Evolutionary conservation across 2,113 vertebrate species (phyloP).

Genomic region (Sisor rabdophorus): DNA sequence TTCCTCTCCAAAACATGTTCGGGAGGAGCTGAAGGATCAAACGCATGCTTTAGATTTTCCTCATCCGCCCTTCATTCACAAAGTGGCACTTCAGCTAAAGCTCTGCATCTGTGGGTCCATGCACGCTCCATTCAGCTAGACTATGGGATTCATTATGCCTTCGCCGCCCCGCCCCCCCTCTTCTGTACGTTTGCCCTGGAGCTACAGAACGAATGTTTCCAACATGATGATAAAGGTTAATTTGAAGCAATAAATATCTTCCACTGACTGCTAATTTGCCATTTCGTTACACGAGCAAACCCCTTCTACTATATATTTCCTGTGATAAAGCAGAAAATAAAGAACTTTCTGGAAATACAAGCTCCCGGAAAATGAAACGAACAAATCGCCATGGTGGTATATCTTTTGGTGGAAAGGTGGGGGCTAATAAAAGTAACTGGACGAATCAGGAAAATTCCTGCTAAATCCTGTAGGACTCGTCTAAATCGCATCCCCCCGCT

Average conservation of each 20-base stretch:
- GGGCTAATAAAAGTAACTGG: background rate
- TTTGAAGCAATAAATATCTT: background rate
- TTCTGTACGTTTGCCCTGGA: too few species aligned
- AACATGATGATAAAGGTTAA: background rate
- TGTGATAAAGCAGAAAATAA: background rate
- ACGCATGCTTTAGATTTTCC: slow-evolving; percentile 3
- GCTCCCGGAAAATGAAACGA: background rate
- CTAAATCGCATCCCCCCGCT: too few species aligned
- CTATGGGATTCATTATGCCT: background rate
- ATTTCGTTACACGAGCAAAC: background rate
- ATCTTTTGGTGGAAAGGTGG: background rate
- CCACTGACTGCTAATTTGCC: background rate
- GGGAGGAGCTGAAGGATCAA: slow-evolving; percentile 6
- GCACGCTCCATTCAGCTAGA: background rate
- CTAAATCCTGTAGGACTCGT: too few species aligned
- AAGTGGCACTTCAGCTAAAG: background rate
- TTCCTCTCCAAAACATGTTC: background rate
- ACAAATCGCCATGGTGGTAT: background rate
- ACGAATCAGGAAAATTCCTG: background rate
- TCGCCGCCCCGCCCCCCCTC: too few species aligned
- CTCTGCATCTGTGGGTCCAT: background rate
- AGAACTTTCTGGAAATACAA: background rate
- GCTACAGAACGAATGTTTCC: background rate
- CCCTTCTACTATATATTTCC: background rate
- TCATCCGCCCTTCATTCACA: background rate